Base-by-base conservation (phyloP, 2,797 vertebrate species). In the Pitangus sulphuratus region DNA sequence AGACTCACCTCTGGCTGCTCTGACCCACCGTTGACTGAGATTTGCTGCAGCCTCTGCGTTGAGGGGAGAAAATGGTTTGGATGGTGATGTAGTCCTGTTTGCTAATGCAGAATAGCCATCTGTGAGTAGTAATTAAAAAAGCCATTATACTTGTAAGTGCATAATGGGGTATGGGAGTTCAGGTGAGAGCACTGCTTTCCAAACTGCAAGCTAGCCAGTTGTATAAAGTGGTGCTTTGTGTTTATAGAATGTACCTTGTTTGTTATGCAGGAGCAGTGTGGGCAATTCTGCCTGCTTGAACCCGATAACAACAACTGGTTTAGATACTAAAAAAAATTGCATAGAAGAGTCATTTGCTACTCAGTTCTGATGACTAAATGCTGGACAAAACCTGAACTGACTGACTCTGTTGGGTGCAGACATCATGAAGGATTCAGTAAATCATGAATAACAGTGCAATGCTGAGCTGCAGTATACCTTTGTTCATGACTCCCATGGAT, bases 401-500 rank as follows among this genome's bases (percentile, higher is more conserved):
- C 48, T 3, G 30, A 51, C 87, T 35, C 13, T 72, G 42, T 62
- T 90, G 76, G 58, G 40, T 84, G 58, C 24, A 54, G 74, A 62
- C 74, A 79, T 96, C 17, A 11, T 24, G 39, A 91, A 50, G 53
- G 69, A 83, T 86, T 93, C 78, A 65, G 21, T 93, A 54, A 81
- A 70, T 95, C 71, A 28, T 89, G 88, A 94, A 40, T 76, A 90
- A 91, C 60, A 92, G 15, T 40, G 24, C 47, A 28, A 40, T 72
- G 68, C 62, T 94, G 61, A 81, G 56, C 77, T 92, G 83, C 68
- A 78, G 6, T 58, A 65, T 78, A 68, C 68, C 86, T 90, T 93
- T 93, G 94, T 95, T 94, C 70, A 51, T 87, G 82, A 88, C 74
- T 58, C 54, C 66, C 71, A 83, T 65, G 95, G 86, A 72, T 90